Percentiles rank a stretch among this genome's conserved stretches.
Evolutionary conservation across 2,113 vertebrate species (phyloP).

Genomic region (Dendrocopos noguchii): DNA sequence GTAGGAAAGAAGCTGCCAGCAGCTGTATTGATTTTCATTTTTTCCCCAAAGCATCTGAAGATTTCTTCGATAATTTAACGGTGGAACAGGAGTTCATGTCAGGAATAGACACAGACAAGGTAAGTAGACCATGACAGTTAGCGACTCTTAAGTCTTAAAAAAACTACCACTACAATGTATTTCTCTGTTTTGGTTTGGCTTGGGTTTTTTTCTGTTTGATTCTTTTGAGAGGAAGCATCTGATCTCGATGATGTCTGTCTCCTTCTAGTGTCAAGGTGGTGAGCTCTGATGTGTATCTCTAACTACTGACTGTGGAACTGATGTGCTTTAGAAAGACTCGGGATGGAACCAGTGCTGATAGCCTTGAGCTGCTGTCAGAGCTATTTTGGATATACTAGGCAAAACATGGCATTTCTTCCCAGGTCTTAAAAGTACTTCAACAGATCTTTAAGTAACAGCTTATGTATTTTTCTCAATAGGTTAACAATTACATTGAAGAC

Average conservation of each 20-base stretch:
- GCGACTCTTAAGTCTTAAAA: background rate
- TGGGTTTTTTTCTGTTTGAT: background rate
- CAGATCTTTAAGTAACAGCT: background rate
- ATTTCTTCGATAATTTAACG: slow-evolving; percentile 97
- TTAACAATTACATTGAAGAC: slow-evolving; percentile 94
- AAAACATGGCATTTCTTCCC: background rate
- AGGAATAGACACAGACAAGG: slow-evolving; percentile 98
- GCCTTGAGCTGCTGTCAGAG: background rate
- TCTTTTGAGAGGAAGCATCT: background rate
- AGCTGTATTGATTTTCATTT: slow-evolving; percentile 14
- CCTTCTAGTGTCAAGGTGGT: background rate
- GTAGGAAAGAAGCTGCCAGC: background rate
- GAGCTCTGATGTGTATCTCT: background rate
- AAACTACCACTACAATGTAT: background rate
- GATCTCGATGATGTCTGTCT: background rate
- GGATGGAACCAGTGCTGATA: background rate
- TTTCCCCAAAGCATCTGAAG: slow-evolving; percentile 89
- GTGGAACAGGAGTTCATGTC: slow-evolving; percentile 99
- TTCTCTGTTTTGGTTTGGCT: background rate
- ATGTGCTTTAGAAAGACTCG: background rate
- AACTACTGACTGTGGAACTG: background rate
- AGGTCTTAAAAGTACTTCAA: background rate
- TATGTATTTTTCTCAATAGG: slow-evolving; percentile 41
- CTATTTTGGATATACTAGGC: background rate
- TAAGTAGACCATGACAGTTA: slow-evolving; percentile 51